Evolutionary conservation across 2,797 vertebrate species (phyloP).

Genomic region (Crenuchus spilurus): DNA sequence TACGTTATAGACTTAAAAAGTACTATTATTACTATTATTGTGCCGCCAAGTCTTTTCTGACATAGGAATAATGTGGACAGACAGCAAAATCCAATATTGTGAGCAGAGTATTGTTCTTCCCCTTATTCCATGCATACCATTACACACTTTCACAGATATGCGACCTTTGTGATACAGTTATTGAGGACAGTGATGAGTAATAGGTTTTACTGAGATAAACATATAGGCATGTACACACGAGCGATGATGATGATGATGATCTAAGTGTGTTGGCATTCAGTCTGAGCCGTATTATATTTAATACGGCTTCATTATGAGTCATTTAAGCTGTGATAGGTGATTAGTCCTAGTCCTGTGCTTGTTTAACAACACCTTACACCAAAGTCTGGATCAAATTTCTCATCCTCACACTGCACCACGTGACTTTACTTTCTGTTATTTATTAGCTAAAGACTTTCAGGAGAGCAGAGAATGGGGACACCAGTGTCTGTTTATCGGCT

Average conservation of each 20-base stretch:
- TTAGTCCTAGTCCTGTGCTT: background rate
- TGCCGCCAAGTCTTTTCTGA: too few relatives aligned
- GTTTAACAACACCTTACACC: slow-evolving; percentile 16
- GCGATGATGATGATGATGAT: background rate
- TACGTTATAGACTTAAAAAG: too few relatives aligned
- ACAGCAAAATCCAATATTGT: too few relatives aligned
- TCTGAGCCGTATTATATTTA: background rate
- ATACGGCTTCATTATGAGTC: slow-evolving; percentile 12
- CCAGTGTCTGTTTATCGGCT: slow-evolving; percentile 10
- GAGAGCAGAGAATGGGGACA: background rate
- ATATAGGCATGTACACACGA: background rate
- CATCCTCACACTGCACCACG: background rate
- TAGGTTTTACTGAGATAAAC: background rate
- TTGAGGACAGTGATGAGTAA: background rate
- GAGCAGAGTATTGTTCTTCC: background rate
- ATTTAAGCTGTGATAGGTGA: slow-evolving; percentile 14
- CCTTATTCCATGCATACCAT: background rate
- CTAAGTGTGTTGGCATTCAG: background rate
- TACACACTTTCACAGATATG: background rate
- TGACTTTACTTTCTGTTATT: slow-evolving; percentile 7
- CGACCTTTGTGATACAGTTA: background rate
- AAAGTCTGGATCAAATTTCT: slow-evolving; percentile 21
- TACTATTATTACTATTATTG: too few relatives aligned
- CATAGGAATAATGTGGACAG: too few relatives aligned
- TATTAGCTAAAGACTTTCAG: background rate